These are phyloP conservation scores for Physocephala rufipes DNA, from an alignment of 2,888 invertebrate genomes.

Conservation along the genomic window DNA sequence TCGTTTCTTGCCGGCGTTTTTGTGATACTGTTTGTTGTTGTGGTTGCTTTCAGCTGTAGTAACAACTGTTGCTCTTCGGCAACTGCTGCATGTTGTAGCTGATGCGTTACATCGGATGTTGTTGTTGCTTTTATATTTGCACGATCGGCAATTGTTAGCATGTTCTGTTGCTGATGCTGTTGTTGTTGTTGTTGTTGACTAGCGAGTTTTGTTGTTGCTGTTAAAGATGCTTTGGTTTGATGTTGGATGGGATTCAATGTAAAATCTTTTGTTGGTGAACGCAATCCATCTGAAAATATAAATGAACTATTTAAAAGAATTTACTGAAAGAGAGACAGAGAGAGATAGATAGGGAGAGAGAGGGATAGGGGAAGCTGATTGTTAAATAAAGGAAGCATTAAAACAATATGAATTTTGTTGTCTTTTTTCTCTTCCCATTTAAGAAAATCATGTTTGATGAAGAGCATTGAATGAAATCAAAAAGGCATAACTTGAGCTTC, in stretches of 20 bases:
- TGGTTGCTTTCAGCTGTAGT: conserved; percentile 26
- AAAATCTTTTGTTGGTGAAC: conserved; percentile 45
- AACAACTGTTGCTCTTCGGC: conserved; percentile 42
- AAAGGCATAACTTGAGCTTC: neutral
- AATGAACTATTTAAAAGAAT: no score
- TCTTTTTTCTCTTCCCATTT: neutral
- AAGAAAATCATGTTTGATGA: neutral
- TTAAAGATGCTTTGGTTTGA: conserved; percentile 37
- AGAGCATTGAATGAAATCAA: neutral
- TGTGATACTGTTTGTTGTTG: conserved; percentile 31
- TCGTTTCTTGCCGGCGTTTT: conserved; percentile 42
- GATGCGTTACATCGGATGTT: conserved; percentile 38
- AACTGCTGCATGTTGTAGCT: conserved; percentile 39
- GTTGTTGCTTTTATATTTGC: conserved; percentile 36
- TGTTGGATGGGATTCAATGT: conserved; percentile 41
- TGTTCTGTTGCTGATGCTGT: conserved; percentile 31
- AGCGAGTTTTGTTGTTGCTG: conserved; percentile 39
- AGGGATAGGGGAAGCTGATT: neutral
- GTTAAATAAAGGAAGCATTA: no score
- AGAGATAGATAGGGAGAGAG: conserved; percentile 5
- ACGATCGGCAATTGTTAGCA: neutral
- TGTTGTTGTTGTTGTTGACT: conserved; percentile 43
- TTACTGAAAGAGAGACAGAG: conserved; percentile 35
- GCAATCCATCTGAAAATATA: conserved; percentile 46
- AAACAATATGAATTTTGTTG: no score